Conservation (phyloP, 2,797 vertebrate species). For the Dendrocincla fuliginosa region DNA sequence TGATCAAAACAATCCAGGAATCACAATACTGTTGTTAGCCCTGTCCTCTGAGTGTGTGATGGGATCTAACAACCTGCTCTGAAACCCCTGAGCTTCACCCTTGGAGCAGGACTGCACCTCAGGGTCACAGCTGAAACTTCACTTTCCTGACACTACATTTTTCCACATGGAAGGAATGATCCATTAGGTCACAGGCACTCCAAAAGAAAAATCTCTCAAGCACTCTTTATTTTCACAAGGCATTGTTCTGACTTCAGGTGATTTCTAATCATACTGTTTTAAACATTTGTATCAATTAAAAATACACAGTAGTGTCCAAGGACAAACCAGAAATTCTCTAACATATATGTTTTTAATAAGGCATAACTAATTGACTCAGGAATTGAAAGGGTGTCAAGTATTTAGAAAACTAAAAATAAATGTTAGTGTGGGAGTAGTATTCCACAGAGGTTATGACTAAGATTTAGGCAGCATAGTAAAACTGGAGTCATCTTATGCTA, state of each 20-base stretch:
- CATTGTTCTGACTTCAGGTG: neutral
- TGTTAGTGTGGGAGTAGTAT: neutral
- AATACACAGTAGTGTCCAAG: neutral
- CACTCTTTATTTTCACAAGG: neutral
- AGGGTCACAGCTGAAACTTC: neutral
- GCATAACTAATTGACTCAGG: neutral
- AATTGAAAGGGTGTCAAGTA: neutral
- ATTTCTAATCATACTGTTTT: neutral
- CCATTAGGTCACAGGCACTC: neutral
- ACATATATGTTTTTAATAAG: neutral
- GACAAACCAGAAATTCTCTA: neutral
- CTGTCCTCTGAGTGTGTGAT: neutral
- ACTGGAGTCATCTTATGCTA: neutral
- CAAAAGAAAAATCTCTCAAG: neutral
- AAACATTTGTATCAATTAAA: neutral
- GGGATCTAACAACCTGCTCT: neutral
- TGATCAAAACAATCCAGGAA: neutral
- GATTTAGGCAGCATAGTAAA: neutral
- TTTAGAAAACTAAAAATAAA: conserved; percentile 17
- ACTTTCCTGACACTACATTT: neutral
- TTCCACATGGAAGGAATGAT: neutral
- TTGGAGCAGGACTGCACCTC: neutral
- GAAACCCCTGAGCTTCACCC: neutral
- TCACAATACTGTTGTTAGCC: neutral
- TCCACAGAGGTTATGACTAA: neutral